A percentile compares a stretch with the other conserved stretches of the same genome.
Conservation (phyloP, 2,113 vertebrate genomes). For the Lynx canadensis region DNA sequence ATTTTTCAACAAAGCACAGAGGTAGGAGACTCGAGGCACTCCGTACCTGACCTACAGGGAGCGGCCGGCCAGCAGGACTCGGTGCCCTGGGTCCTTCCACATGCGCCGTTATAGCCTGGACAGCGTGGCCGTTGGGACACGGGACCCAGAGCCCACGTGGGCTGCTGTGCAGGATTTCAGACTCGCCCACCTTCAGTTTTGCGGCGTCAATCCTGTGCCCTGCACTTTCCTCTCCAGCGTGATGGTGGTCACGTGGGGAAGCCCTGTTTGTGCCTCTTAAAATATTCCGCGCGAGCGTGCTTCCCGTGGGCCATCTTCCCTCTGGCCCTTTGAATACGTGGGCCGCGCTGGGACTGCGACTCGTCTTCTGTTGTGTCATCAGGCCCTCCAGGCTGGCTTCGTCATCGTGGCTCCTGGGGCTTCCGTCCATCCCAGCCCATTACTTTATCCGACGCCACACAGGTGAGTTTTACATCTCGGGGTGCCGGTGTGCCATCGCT, state of each 20-base stretch:
- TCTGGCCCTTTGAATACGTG: not conserved
- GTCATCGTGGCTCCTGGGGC: not conserved
- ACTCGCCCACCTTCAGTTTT: no score
- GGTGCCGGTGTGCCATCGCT: not conserved
- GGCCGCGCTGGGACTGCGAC: not conserved
- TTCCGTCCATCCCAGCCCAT: not conserved
- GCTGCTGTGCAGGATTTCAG: not conserved
- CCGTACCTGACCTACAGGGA: fast-evolving
- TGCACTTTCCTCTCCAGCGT: not conserved
- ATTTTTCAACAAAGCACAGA: not conserved
- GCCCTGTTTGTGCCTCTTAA: not conserved
- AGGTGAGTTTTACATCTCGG: not conserved
- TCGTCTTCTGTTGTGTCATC: not conserved
- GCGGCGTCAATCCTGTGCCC: not conserved
- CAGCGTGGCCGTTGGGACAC: no score
- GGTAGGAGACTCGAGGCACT: not conserved
- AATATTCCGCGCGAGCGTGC: not conserved
- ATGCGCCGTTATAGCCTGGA: fast-evolving
- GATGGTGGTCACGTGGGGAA: not conserved
- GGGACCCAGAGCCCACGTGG: not conserved
- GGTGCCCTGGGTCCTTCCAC: not conserved
- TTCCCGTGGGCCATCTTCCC: not conserved
- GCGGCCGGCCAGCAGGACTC: no score
- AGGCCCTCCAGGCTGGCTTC: not conserved
- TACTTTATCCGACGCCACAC: not conserved